These are phyloP conservation scores for Lycia hirtaria DNA, from an alignment of 2,888 invertebrate genomes.

Conservation along the genomic window DNA sequence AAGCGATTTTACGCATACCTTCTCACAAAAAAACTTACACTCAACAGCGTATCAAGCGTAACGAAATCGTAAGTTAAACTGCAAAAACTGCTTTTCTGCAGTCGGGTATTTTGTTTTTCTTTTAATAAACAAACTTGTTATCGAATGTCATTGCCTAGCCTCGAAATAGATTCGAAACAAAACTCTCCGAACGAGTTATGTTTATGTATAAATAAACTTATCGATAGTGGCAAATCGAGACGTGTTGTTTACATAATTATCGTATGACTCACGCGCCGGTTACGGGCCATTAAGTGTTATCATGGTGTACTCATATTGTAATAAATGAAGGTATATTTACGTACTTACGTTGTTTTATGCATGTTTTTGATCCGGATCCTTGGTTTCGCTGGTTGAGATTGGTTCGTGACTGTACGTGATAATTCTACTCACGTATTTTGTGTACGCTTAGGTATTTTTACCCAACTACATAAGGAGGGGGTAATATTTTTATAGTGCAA, in stretches of 20 bases:
- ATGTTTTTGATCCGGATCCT: neutral
- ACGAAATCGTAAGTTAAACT: too few relatives aligned
- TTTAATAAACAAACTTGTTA: too few relatives aligned
- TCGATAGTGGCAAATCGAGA: slow-evolving; percentile 14
- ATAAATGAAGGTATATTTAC: slow-evolving; percentile 16
- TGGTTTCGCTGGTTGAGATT: neutral
- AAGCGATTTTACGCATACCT: too few relatives aligned
- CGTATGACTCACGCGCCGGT: slow-evolving; percentile 15
- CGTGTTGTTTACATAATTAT: slow-evolving; percentile 27
- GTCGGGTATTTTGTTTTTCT: too few relatives aligned
- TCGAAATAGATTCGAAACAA: slow-evolving; percentile 1
- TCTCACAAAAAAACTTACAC: too few relatives aligned
- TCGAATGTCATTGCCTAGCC: too few relatives aligned
- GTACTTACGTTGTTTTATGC: neutral
- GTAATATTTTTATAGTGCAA: too few relatives aligned
- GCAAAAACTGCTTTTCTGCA: too few relatives aligned
- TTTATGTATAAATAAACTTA: slow-evolving; percentile 11
- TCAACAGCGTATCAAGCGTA: too few relatives aligned
- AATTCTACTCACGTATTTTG: neutral
- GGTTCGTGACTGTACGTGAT: neutral
- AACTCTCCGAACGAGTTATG: neutral
- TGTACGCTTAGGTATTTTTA: neutral
- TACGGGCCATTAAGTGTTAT: slow-evolving; percentile 17
- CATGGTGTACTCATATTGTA: slow-evolving; percentile 26
- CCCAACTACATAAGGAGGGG: too few relatives aligned